Evolutionary conservation across 2,797 vertebrate species (phyloP).

Genomic region (Danio albolineatus): DNA sequence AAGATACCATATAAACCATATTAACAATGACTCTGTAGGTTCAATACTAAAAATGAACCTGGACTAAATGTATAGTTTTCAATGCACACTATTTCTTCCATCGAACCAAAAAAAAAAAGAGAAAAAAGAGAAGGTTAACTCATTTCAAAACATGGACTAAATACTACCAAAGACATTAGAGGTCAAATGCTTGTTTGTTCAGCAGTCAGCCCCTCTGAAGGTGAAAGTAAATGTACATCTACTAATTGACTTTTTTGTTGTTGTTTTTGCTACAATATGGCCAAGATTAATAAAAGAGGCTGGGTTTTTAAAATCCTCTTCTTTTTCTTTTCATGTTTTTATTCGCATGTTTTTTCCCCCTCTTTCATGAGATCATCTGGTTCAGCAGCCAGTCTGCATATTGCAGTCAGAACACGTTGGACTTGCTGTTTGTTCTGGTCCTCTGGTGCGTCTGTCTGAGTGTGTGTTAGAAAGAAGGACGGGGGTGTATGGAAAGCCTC

Average conservation of each 20-base stretch:
- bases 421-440: slow-evolving; percentile 37
- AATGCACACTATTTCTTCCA: no score
- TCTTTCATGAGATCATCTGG: neutral
- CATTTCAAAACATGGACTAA: neutral
- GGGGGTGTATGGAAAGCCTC: slow-evolving; percentile 29
- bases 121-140: no score
- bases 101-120: no score
- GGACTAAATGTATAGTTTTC: no score
- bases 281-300: neutral
- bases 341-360: neutral
- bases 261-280: neutral
- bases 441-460: neutral
- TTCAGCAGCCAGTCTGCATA: slow-evolving; percentile 24
- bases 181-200: neutral
- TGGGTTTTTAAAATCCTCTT: neutral
- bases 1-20: no score
- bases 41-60: no score
- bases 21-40: no score
- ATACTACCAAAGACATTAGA: neutral
- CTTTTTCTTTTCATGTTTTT: neutral
- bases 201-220: neutral
- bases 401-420: slow-evolving; percentile 35
- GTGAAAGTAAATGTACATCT: neutral
- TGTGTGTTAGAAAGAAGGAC: slow-evolving; percentile 15
- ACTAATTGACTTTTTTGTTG: neutral